Percentiles rank a stretch among this genome's conserved stretches.
Conservation (phyloP, 2,888 invertebrate genomes). For the Drosophila anceps region DNA sequence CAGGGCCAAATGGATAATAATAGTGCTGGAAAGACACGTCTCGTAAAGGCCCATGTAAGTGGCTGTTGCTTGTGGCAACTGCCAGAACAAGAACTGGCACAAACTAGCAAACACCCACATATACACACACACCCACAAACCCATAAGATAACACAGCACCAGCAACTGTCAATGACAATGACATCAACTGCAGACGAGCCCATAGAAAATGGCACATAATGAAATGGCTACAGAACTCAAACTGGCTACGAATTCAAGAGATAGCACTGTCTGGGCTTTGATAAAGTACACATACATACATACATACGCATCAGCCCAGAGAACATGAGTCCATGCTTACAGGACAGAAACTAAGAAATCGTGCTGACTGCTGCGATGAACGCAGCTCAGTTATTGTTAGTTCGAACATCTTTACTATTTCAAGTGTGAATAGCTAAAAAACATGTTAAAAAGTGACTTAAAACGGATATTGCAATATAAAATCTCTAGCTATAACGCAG, state of each 20-base stretch:
- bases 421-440: background rate
- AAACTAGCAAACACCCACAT: slow-evolving; percentile 15
- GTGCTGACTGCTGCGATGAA: background rate
- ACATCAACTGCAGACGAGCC: slow-evolving; percentile 76
- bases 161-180: slow-evolving; percentile 76
- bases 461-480: background rate
- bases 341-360: slow-evolving; percentile 2
- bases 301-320: slow-evolving; percentile 13
- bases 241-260: slow-evolving; percentile 18
- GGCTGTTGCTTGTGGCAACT: slow-evolving; percentile 34
- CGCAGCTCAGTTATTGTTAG: background rate
- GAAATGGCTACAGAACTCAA: slow-evolving; percentile 46
- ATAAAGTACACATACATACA: slow-evolving; percentile 29
- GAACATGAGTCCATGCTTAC: slow-evolving; percentile 6
- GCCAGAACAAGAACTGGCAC: slow-evolving; percentile 31
- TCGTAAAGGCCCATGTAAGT: slow-evolving; percentile 13
- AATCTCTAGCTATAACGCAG: background rate
- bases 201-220: slow-evolving; percentile 55
- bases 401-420: background rate
- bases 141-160: slow-evolving; percentile 58
- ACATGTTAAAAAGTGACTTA: background rate
- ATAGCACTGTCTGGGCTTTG: slow-evolving; percentile 45
- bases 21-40: slow-evolving; percentile 48
- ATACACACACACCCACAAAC: background rate
- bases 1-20: slow-evolving; percentile 60